Evolutionary conservation across 2,888 invertebrate species (phyloP), one percentile per base, ranked within the genome.

Genomic region (Pecten maximus): DNA sequence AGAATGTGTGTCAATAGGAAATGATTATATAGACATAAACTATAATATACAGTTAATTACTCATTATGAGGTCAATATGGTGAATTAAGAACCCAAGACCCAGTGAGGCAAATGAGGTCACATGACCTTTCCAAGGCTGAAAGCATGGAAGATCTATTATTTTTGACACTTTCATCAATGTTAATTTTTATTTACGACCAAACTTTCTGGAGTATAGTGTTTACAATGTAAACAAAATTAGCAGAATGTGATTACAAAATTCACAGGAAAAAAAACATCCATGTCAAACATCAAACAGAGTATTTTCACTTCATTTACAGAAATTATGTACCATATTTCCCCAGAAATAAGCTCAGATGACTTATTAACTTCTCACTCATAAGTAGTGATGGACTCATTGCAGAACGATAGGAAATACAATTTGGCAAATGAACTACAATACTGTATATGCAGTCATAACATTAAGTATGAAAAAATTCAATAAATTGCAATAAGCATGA

Each of bases 181-280:
- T 35, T 74, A 28, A 35, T 74, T 74, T 28, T 74, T 74, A 74
- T 74, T 74, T 74, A 74, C 35, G 74, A 74, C 74, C 74, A 28
- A 28, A 35, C 2, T 74, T 35, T 60, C 35, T 35, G 35, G 28
- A 74, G 28, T 28, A 35, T 8, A 2, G 19, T 74, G 6, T 74
- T 74, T 28, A 74, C 74, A 15, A 10, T 74, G 74, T 74, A n/a
- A 60, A 60, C 28, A 74, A 12, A 19, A 19, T 74, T 28, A 35
- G 35, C 35, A 74, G 60, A 74, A 74, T 74, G 35, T 35, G 35
- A 35, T 28, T 10, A 74, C 74, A 74, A 74, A 35, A 23, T 35
- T 6, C 6, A 28, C n/a, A 60, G n/a, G 60, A 60, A 2, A 23
- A 60, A 60, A 60, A 0, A 60, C 6, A 60, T 16, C 60, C 60